phyloP scores from a whole-genome alignment of 2,113 vertebrate species.

The Anoura caudifer region DNA sequence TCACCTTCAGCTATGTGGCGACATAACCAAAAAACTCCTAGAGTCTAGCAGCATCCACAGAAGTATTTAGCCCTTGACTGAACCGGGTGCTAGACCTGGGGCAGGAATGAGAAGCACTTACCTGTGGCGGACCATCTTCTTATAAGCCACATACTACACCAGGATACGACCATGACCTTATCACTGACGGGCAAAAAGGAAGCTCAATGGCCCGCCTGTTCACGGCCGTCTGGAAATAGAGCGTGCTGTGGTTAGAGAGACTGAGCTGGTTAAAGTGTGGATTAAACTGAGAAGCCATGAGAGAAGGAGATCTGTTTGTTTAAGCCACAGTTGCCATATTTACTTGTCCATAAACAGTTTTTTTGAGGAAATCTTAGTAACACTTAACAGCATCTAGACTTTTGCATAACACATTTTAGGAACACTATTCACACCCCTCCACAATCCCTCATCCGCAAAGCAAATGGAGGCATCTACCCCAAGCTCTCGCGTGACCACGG shows the following conservation, averaged over 20 bases:
- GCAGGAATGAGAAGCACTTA: neutral
- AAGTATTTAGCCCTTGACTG: neutral
- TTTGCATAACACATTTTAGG: neutral
- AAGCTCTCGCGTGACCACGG: neutral
- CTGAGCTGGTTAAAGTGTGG: neutral
- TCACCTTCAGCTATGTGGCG: neutral
- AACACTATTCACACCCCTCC: neutral
- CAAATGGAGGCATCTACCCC: neutral
- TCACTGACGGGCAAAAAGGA: neutral
- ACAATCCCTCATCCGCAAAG: neutral
- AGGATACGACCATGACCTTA: neutral
- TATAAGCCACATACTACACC: accelerated
- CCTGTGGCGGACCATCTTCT: neutral
- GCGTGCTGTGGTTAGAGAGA: neutral
- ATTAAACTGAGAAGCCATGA: neutral
- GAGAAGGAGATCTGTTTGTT: neutral
- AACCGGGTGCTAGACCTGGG: accelerated
- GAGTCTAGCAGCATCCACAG: accelerated
- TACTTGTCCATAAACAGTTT: neutral
- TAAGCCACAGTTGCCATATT: neutral
- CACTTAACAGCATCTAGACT: neutral
- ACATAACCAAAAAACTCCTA: neutral
- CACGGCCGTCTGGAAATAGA: neutral
- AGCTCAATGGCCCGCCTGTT: neutral
- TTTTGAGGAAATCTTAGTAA: neutral